Percentiles rank a stretch among this genome's conserved stretches.
These are phyloP conservation scores for Coreius guichenoti DNA, from an alignment of 2,797 vertebrate genomes.

Conservation along the genomic window DNA sequence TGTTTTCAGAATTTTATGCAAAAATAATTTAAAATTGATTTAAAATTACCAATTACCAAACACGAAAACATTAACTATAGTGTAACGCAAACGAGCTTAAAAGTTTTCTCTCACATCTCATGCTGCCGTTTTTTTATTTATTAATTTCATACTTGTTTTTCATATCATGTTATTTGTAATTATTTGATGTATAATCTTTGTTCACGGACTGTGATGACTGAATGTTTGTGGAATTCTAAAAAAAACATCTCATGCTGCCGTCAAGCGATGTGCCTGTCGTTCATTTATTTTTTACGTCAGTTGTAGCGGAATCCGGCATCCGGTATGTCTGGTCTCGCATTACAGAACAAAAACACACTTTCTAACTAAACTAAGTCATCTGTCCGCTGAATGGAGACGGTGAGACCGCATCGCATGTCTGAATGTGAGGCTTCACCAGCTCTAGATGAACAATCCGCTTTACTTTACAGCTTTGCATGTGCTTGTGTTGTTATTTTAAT, in stretches of 20 bases:
- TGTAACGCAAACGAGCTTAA: not conserved
- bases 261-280: not conserved
- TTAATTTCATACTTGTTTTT: too few relatives aligned
- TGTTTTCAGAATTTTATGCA: not conserved
- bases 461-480: not conserved
- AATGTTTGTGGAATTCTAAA: too few relatives aligned
- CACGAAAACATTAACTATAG: rapidly evolving
- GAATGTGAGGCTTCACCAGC: not conserved
- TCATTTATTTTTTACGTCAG: not conserved
- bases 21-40: not conserved
- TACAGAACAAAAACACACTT: not conserved
- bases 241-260: not conserved
- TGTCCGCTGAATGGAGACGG: constrained; percentile 29
- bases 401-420: constrained; percentile 31
- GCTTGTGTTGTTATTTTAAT: not conserved
- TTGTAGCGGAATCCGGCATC: constrained; percentile 16
- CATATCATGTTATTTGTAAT: too few relatives aligned
- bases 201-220: too few relatives aligned
- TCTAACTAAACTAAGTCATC: not conserved
- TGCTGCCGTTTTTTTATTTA: too few relatives aligned
- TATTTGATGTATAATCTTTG: too few relatives aligned
- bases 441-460: not conserved
- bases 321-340: not conserved
- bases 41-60: not conserved
- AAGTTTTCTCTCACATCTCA: not conserved